Percentiles rank a stretch among this genome's conserved stretches.
These are phyloP conservation scores for Lerema accius DNA, from an alignment of 1,140 invertebrate genomes.

Conservation along the genomic window DNA sequence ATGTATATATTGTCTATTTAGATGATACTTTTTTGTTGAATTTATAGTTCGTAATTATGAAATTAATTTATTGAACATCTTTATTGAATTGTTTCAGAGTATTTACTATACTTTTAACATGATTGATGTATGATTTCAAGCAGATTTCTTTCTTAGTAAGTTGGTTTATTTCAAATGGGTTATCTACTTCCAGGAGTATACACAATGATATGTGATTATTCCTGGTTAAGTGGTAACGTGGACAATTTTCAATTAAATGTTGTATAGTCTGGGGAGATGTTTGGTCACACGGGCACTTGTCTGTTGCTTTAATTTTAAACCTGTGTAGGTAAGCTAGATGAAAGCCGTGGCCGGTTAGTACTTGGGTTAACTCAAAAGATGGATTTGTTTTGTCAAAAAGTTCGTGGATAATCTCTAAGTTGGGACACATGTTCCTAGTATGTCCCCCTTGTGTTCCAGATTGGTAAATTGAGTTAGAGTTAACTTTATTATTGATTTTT, in stretches of 20 bases:
- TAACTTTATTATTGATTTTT: too few relatives aligned
- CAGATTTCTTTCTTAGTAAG: neutral
- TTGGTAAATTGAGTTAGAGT: too few relatives aligned
- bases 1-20: too few relatives aligned
- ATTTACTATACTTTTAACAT: neutral
- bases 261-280: neutral
- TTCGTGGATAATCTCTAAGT: too few relatives aligned
- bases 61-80: neutral
- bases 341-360: too few relatives aligned
- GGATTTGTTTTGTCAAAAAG: too few relatives aligned
- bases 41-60: too few relatives aligned
- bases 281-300: neutral
- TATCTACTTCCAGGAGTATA: neutral
- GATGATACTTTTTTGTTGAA: too few relatives aligned
- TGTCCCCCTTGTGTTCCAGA: too few relatives aligned
- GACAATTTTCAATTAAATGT: neutral
- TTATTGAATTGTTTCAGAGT: neutral
- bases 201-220: neutral
- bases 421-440: too few relatives aligned
- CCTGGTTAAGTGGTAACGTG: neutral
- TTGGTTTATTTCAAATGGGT: neutral
- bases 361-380: neutral
- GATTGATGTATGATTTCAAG: neutral
- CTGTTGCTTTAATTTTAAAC: neutral
- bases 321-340: too few relatives aligned